phyloP scores from a whole-genome alignment of 1,140 invertebrate species.

The Calliphora vicina region DNA sequence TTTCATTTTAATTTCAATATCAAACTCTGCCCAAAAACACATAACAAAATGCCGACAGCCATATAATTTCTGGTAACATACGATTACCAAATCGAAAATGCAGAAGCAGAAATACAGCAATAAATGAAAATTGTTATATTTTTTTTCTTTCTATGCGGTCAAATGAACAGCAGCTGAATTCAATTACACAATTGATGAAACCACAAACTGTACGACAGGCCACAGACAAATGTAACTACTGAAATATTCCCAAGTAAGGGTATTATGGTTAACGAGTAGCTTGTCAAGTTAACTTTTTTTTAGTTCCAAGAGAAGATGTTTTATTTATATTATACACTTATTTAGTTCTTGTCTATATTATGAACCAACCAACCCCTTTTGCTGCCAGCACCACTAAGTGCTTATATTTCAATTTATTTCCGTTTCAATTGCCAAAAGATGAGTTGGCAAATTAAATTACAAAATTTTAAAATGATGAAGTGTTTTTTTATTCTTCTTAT shows the following conservation, averaged over 20 bases:
- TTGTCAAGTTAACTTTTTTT: neutral
- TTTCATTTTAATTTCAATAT: neutral
- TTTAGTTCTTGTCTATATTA: neutral
- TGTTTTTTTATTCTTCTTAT: neutral
- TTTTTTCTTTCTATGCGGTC: conserved; percentile 5
- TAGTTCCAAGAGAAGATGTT: neutral
- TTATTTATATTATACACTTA: no score
- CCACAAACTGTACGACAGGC: neutral
- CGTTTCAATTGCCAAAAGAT: neutral
- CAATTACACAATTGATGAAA: conserved; percentile 30
- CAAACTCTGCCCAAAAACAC: conserved; percentile 3
- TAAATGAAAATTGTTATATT: neutral
- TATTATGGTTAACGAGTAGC: neutral
- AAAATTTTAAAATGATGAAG: neutral
- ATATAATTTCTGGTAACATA: neutral
- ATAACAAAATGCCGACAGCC: neutral
- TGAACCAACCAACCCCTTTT: neutral
- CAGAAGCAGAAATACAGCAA: neutral
- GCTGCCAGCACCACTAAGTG: no score
- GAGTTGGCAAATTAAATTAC: conserved; percentile 1
- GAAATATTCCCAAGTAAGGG: neutral
- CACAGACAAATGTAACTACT: neutral
- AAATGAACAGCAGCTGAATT: conserved; percentile 29
- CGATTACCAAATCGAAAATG: neutral
- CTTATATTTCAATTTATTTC: neutral